Evolutionary conservation across 2,888 invertebrate species (phyloP), one percentile per base, ranked within the genome.

Genomic region (Apamea monoglypha): DNA sequence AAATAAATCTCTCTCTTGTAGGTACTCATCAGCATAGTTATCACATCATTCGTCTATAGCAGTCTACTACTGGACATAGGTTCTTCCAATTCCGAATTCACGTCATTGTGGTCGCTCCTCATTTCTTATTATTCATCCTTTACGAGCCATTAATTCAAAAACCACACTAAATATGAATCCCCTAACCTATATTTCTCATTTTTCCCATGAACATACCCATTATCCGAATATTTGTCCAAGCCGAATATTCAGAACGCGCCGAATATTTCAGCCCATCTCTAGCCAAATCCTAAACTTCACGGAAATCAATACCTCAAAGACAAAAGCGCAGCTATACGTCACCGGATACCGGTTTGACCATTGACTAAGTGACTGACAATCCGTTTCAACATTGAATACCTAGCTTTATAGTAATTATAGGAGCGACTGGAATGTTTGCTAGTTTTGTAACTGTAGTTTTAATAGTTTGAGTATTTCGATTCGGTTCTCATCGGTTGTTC

Each of bases 341-440:
- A 81, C 73, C 53, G 53, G 64, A 67, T 87, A 89, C 89, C 85
- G 89, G 89, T 89, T 82, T 14, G 86, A 74, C 70, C 71, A 83
- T 73, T 69, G 56, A 76, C 75, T 70, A 47, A 63, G 69, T 81
- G 84, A 80, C 72, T 66, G 86, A 76, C 59, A 69, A 14, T 66
- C 74, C 67, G 74, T 87, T 89, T 77, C 87, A 76, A 84, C 77
- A 88, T 68, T 77, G 76, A 85, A 56, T 76, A 59, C 18, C 47
- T 29, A 67, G 76, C 64, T 77, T 75, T 66, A 69, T 53, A 80
- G 76, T 73, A 76, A 86, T 86, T 78, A 74, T 75, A 76, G 79
- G 82, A 76, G 76, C 79, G 66, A 6, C 61, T 84, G 82, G 86
- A 80, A 88, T 88, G 76, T 78, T 86, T 50, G 66, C 63, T 64